Percentiles rank a stretch among this genome's conserved stretches.
phyloP scores from a whole-genome alignment of 2,797 vertebrate species.

The Nannoperca australis region DNA sequence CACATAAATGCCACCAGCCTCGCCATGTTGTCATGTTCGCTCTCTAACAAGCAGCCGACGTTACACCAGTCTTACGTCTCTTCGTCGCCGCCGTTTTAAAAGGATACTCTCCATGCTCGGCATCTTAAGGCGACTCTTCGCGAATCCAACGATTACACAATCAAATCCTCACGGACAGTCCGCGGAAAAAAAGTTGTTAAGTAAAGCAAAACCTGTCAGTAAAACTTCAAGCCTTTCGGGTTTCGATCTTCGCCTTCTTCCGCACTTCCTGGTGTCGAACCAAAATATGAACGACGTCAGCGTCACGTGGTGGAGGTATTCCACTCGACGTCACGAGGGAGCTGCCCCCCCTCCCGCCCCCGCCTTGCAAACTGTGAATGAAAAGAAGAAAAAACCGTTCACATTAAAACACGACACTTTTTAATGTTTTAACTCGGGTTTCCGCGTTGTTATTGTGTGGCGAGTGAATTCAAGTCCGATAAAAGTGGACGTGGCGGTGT shows the following conservation, averaged over 20 bases:
- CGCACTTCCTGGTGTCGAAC: conserved; percentile 74
- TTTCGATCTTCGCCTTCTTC: conserved; percentile 60
- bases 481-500: neutral
- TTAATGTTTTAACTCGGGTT: accelerated
- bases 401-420: conserved; percentile 9
- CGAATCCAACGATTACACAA: neutral
- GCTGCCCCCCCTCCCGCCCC: neutral
- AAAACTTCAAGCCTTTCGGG: conserved; percentile 39
- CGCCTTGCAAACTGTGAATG: conserved; percentile 56
- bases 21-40: conserved; percentile 11
- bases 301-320: conserved; percentile 70
- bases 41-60: neutral
- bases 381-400: conserved; percentile 20
- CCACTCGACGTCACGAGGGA: conserved; percentile 66
- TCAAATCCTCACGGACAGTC: neutral
- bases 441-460: accelerated
- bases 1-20: conserved; percentile 4
- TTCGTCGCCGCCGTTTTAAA: conserved; percentile 33
- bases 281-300: conserved; percentile 78
- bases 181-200: neutral
- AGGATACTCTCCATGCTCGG: conserved; percentile 85
- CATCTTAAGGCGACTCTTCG: conserved; percentile 56
- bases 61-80: conserved; percentile 2
- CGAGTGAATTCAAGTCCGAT: accelerated
- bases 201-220: neutral